Evolutionary conservation across 1,140 invertebrate genomes (phyloP).

Genomic region (Drosophila murphyi): DNA sequence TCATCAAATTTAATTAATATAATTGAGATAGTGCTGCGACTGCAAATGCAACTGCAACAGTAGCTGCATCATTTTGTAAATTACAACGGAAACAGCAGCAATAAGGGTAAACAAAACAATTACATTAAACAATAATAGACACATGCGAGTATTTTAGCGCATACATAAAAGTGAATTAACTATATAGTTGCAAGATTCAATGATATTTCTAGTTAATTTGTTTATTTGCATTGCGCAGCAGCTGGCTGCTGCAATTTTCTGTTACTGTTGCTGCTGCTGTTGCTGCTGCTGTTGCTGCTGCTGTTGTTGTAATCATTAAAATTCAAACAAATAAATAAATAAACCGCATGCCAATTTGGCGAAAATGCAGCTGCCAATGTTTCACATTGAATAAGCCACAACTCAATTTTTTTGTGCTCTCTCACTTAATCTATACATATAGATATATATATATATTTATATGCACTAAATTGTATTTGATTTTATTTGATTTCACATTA

Average conservation of each 20-base stretch:
- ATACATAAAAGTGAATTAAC: neutral
- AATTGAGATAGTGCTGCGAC: slow-evolving; percentile 56
- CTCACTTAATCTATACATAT: slow-evolving; percentile 12
- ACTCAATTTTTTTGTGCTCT: slow-evolving; percentile 13
- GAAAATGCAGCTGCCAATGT: slow-evolving; percentile 46
- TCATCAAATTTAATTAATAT: slow-evolving; percentile 51
- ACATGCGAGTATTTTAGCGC: slow-evolving; percentile 9
- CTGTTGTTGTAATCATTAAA: slow-evolving; percentile 53
- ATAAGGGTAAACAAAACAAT: slow-evolving; percentile 66
- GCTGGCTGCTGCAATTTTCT: slow-evolving; percentile 10
- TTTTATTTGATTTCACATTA: slow-evolving; percentile 20
- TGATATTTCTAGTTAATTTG: slow-evolving; percentile 75
- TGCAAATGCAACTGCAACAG: slow-evolving; percentile 11
- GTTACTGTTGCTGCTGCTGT: slow-evolving; percentile 8
- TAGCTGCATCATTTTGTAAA: slow-evolving; percentile 48
- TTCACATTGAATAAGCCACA: slow-evolving; percentile 28
- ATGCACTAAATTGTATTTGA: slow-evolving; percentile 22
- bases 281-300: slow-evolving; percentile 7
- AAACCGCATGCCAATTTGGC: slow-evolving; percentile 52
- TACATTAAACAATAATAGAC: slow-evolving; percentile 57
- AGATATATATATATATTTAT: too few species aligned
- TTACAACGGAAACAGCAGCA: slow-evolving; percentile 31
- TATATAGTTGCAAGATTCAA: slow-evolving; percentile 47
- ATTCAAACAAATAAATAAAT: slow-evolving; percentile 69
- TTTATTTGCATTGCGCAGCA: slow-evolving; percentile 58